Evolutionary conservation across 2,888 invertebrate genomes (phyloP), one percentile per base, ranked within the genome.

Genomic region (Lasioglossum marginatum): DNA sequence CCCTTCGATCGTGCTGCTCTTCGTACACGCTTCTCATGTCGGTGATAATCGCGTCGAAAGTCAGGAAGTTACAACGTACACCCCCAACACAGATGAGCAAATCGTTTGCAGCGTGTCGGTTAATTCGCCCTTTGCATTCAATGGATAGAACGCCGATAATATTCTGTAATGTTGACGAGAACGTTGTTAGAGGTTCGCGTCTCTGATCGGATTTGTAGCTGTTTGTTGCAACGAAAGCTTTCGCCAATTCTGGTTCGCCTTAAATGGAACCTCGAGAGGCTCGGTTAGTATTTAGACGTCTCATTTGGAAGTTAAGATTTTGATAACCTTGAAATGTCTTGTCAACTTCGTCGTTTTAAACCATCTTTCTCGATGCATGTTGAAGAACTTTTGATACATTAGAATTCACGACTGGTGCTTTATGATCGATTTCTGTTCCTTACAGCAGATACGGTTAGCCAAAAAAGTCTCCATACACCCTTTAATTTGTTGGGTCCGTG

Each of bases 21-120:
- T 48, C 84, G 45, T 63, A 73, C 78, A 16, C 71, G 63, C 79
- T 82, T 90, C 82, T 85, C 77, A 70, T 79, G 85, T 87, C 89
- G 76, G 81, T 66, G 78, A 73, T 79, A 82, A 87, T 89, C 89
- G 84, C 37, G 81, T 81, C 77, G 43, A 75, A 87, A 88, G 87
- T 68, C 68, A 68, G 68, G 43, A 43, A 34, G 19, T 48, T 37
- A 37, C 31, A 60, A 70, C 45, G 48, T 23, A 27, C 63, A 27
- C 2, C 34, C 23, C 70, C 2, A 57, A 57, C 57, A 57, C 4
- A 0, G 6, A 40, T 0, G 40, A 19, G 43, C 16, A 40, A 16
- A 80, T 80, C 37, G 23, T 60, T 60, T 34, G 19, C 4, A 68
- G 57, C n/a, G 14, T 66, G 19, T n/a, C 70, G 16, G 60, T 84